Evolutionary conservation across 2,797 vertebrate species (phyloP).

Genomic region (Syngnathus acus): DNA sequence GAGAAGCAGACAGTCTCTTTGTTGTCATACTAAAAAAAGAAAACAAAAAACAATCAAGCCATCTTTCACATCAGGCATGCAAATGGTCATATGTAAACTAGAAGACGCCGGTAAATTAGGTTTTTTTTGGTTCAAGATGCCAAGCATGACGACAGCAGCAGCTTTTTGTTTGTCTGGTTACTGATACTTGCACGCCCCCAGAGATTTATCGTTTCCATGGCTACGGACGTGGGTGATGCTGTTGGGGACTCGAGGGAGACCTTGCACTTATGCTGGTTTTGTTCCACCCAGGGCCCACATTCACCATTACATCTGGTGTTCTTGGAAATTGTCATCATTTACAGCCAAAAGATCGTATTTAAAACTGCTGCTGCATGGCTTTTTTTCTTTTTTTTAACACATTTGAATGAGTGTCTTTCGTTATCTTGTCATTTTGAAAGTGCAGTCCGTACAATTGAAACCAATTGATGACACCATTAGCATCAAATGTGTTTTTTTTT

Average conservation of each 20-base stretch:
- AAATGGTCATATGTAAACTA: slow-evolving; percentile 20
- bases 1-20: not conserved
- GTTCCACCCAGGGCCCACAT: slow-evolving; percentile 12
- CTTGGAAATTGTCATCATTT: slow-evolving; percentile 22
- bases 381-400: not conserved
- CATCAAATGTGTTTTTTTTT: not conserved
- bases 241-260: slow-evolving; percentile 28
- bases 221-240: slow-evolving; percentile 42
- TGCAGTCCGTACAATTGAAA: not conserved
- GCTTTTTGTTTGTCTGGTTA: slow-evolving; percentile 41
- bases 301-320: slow-evolving; percentile 21
- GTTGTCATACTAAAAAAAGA: not conserved
- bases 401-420: not conserved
- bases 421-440: not conserved
- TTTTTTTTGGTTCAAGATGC: slow-evolving; percentile 25
- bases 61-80: slow-evolving; percentile 13
- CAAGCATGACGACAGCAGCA: slow-evolving; percentile 33
- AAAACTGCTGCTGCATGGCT: not conserved
- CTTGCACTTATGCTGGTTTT: slow-evolving; percentile 34
- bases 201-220: slow-evolving; percentile 49
- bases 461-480: not conserved
- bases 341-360: slow-evolving; percentile 4
- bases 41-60: not conserved
- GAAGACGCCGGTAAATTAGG: slow-evolving; percentile 29
- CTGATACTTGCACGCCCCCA: slow-evolving; percentile 22